These are phyloP conservation scores for Gadus macrocephalus DNA, from an alignment of 2,113 vertebrate genomes.

Conservation along the genomic window DNA sequence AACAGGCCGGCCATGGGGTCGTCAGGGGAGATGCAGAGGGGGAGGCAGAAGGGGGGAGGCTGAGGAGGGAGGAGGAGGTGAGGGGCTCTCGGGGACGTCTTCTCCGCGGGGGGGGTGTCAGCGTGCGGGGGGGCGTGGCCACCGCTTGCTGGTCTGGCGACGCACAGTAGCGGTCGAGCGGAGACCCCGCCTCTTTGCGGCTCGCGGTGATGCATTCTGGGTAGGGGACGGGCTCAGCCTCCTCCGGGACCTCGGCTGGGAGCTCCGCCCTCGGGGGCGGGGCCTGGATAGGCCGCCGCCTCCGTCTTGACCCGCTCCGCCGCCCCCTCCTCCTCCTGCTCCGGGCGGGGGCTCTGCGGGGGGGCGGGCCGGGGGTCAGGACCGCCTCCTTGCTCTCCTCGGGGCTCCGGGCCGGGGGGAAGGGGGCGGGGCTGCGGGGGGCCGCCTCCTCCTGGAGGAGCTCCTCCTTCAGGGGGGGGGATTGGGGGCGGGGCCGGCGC, in stretches of 20 bases:
- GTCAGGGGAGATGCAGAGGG: constrained; percentile 64
- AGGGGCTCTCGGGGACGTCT: constrained; percentile 50
- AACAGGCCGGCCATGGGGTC: constrained; percentile 95
- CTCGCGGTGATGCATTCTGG: constrained; percentile 19
- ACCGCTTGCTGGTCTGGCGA: constrained; percentile 13
- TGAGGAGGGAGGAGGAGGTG: constrained; percentile 43
- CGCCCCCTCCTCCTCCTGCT: constrained; percentile 54
- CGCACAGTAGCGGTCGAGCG: too few species aligned
- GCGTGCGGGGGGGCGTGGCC: constrained; percentile 11
- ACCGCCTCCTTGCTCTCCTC: constrained; percentile 4
- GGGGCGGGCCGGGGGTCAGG: constrained; percentile 22
- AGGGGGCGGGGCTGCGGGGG: not conserved
- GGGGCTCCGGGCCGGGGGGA: constrained; percentile 2
- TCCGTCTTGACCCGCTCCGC: constrained; percentile 65
- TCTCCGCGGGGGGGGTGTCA: constrained; percentile 34
- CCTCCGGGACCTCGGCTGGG: constrained; percentile 56
- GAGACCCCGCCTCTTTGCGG: not conserved
- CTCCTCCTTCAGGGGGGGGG: constrained; percentile 61
- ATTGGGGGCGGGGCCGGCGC: constrained; percentile 51
- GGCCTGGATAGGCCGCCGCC: constrained; percentile 60
- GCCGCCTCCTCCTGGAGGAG: constrained; percentile 21
- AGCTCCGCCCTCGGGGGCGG: constrained; percentile 57
- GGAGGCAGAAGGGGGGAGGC: constrained; percentile 31
- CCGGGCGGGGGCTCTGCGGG: constrained; percentile 29
- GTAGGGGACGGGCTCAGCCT: constrained; percentile 18